phyloP scores from a whole-genome alignment of 2,797 vertebrate genomes.

The Chloroceryle amazona region DNA sequence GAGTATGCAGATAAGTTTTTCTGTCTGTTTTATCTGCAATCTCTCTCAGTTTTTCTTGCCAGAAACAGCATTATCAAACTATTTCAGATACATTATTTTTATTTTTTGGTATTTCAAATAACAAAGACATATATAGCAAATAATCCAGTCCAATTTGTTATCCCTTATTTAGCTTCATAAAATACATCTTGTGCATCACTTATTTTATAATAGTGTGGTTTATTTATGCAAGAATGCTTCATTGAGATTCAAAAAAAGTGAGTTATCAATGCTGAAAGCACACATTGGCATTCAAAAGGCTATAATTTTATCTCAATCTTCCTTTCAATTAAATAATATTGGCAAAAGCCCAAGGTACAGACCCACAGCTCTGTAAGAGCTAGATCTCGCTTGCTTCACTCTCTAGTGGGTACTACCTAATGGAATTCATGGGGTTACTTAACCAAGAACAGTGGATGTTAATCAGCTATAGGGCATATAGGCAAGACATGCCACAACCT shows the following conservation, averaged over 20 bases:
- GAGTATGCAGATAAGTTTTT: not conserved
- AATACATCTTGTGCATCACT: not conserved
- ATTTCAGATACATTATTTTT: not conserved
- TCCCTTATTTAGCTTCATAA: not conserved
- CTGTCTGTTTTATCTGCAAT: not conserved
- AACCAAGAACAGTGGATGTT: not conserved
- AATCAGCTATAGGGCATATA: not conserved
- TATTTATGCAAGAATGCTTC: not conserved
- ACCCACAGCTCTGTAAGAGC: not conserved
- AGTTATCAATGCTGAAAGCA: constrained; percentile 5
- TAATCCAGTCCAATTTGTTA: not conserved
- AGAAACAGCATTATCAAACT: not conserved
- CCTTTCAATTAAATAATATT: not conserved
- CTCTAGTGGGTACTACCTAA: not conserved
- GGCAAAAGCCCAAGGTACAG: not conserved
- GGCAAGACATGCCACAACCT: not conserved
- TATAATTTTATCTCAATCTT: not conserved
- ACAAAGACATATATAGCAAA: not conserved
- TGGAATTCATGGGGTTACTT: not conserved
- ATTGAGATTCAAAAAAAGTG: not conserved
- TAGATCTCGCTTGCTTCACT: not conserved
- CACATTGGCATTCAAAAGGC: not conserved
- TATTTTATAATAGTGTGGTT: not conserved
- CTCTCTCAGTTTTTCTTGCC: not conserved
- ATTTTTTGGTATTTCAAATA: not conserved